These are phyloP conservation scores for Drosophila mauritiana DNA, from an alignment of 1,140 invertebrate species.

Conservation along the genomic window DNA sequence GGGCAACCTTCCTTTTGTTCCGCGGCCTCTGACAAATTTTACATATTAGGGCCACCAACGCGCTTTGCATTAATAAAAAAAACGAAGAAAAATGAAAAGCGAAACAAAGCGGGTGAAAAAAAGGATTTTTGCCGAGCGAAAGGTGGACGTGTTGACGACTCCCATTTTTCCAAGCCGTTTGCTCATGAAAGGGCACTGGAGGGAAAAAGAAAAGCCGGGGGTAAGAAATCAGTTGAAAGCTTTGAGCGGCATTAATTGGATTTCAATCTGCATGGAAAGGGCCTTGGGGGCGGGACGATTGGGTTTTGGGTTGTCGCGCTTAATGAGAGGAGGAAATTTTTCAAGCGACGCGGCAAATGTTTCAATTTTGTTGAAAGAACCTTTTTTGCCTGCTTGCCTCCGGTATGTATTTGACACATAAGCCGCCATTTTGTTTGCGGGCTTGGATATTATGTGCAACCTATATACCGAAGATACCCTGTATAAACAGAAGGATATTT, in stretches of 20 bases:
- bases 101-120: slow-evolving; percentile 1
- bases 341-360: slow-evolving; percentile 70
- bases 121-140: slow-evolving; percentile 31
- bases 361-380: slow-evolving; percentile 62
- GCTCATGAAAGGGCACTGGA: slow-evolving; percentile 42
- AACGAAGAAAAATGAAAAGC: slow-evolving; percentile 3
- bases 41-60: slow-evolving; percentile 72
- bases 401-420: slow-evolving; percentile 50
- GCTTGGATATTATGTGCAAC: slow-evolving; percentile 1
- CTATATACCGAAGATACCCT: background rate
- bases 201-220: slow-evolving; percentile 10
- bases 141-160: slow-evolving; percentile 38
- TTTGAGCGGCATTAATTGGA: slow-evolving; percentile 77
- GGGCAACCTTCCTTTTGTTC: slow-evolving; percentile 44
- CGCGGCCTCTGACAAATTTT: slow-evolving; percentile 49
- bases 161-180: slow-evolving; percentile 72
- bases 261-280: slow-evolving; percentile 62
- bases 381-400: slow-evolving; percentile 20
- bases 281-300: slow-evolving; percentile 1
- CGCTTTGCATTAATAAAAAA: slow-evolving; percentile 68
- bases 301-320: slow-evolving; percentile 60
- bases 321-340: slow-evolving; percentile 73
- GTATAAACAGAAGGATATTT: background rate
- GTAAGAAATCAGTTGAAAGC: slow-evolving; percentile 73
- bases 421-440: slow-evolving; percentile 57